These are phyloP conservation scores for Urophycis tenuis DNA, from an alignment of 2,797 vertebrate genomes.

Conservation along the genomic window DNA sequence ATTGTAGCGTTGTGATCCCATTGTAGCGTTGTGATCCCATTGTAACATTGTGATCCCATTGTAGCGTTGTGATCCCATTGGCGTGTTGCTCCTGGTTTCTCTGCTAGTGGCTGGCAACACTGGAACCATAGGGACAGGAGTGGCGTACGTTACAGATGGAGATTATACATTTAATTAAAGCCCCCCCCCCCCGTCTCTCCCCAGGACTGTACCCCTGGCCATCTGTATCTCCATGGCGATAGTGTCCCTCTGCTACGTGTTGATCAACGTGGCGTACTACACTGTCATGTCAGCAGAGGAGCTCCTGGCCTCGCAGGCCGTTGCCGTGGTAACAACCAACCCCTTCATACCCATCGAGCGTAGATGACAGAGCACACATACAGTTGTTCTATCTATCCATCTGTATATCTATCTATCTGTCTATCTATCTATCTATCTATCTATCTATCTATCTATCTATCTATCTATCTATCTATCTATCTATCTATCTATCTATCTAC, in stretches of 20 bases:
- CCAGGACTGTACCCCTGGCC: conserved; percentile 88
- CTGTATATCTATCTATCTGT: too few species aligned
- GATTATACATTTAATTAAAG: background rate
- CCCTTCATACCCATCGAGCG: too few species aligned
- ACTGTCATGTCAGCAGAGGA: conserved; percentile 85
- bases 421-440: too few species aligned
- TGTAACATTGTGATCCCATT: background rate
- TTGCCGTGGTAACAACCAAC: conserved; percentile 83
- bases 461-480: too few species aligned
- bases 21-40: background rate
- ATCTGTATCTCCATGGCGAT: conserved; percentile 94
- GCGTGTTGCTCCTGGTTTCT: background rate
- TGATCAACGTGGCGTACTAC: conserved; percentile 94
- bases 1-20: background rate
- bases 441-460: too few species aligned
- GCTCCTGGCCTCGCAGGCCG: conserved; percentile 80
- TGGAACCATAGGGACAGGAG: background rate
- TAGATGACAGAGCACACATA: too few species aligned
- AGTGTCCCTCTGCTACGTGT: conserved; percentile 84
- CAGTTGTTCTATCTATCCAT: too few species aligned
- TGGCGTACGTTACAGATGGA: background rate
- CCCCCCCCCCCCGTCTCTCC: background rate
- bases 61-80: background rate
- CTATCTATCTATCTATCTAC: too few species aligned
- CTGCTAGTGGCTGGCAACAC: too few species aligned